A percentile compares a stretch with the other conserved stretches of the same genome.
Conservation (phyloP, 2,888 invertebrate genomes). For the Lottia gigantea region DNA sequence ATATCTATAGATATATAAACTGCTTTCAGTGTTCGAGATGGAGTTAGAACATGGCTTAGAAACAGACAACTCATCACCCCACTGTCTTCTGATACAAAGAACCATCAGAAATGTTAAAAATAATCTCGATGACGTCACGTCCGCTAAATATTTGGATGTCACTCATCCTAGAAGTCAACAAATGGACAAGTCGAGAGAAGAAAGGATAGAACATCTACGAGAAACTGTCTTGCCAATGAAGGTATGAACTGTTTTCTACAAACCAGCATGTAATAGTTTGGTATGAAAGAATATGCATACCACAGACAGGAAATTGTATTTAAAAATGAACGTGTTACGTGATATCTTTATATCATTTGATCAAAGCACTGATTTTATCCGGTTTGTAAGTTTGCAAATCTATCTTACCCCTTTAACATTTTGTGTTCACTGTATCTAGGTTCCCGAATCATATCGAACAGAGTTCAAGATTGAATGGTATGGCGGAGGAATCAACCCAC, state of each 20-base stretch:
- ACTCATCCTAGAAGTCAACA: constrained; percentile 23
- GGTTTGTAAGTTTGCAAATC: too few species aligned
- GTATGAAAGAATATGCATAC: too few species aligned
- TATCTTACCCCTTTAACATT: too few species aligned
- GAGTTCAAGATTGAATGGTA: constrained; percentile 49
- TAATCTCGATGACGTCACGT: constrained; percentile 39
- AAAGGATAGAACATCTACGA: constrained; percentile 30
- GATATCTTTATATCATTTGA: too few species aligned
- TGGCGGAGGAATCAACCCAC: constrained; percentile 46
- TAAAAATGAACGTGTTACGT: too few species aligned
- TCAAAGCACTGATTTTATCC: too few species aligned
- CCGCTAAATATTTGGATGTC: constrained; percentile 51
- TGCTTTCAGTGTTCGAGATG: constrained; percentile 51
- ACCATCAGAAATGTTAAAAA: constrained; percentile 42
- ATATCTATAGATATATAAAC: too few species aligned
- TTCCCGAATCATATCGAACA: constrained; percentile 31
- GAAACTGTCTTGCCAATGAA: constrained; percentile 34
- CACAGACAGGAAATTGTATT: too few species aligned
- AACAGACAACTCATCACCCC: constrained; percentile 32
- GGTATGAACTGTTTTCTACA: constrained; percentile 21
- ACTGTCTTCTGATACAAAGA: constrained; percentile 47
- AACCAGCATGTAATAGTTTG: too few species aligned
- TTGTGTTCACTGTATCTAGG: constrained; percentile 15
- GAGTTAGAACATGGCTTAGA: constrained; percentile 48
- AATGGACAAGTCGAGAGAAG: constrained; percentile 26